Conservation (phyloP, 2,888 invertebrate species). For the Cheilosia vernalis region DNA sequence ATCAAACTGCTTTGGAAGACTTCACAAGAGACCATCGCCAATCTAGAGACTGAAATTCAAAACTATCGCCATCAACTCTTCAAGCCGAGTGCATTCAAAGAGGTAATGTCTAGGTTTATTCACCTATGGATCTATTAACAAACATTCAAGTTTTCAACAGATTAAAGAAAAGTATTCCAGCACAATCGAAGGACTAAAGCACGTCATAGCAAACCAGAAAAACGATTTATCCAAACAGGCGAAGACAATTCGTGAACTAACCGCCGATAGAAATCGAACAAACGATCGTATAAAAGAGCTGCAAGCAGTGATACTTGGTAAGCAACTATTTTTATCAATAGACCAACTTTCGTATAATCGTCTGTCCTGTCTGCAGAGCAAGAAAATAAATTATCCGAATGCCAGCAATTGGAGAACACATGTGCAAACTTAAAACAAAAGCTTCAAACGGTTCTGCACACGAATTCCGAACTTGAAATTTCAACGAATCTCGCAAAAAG, state of each 20-base stretch:
- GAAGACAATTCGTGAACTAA: constrained; percentile 76
- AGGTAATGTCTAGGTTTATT: constrained; percentile 66
- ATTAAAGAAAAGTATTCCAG: constrained; percentile 84
- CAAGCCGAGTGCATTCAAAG: constrained; percentile 75
- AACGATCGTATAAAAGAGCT: constrained; percentile 76
- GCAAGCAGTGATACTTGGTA: constrained; percentile 76
- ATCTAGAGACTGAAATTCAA: constrained; percentile 87
- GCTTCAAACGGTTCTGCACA: constrained; percentile 76
- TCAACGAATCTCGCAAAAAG: constrained; percentile 82
- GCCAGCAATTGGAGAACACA: constrained; percentile 77
- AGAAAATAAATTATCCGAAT: constrained; percentile 66
- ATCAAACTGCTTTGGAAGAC: constrained; percentile 88
- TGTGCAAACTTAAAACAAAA: constrained; percentile 79
- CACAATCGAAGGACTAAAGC: constrained; percentile 85
- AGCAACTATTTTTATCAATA: background rate
- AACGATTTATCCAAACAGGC: constrained; percentile 76
- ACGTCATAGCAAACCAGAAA: constrained; percentile 81
- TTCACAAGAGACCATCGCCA: constrained; percentile 87
- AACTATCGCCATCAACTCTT: constrained; percentile 82
- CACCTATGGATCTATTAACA: background rate
- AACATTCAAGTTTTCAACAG: constrained; percentile 76
- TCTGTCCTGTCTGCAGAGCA: constrained; percentile 63
- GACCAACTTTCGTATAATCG: background rate
- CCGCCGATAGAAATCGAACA: constrained; percentile 76
- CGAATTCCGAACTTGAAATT: constrained; percentile 82